Evolutionary conservation across 2,888 invertebrate species (phyloP), one percentile per base, ranked within the genome.

Genomic region (Drosophila mimica): DNA sequence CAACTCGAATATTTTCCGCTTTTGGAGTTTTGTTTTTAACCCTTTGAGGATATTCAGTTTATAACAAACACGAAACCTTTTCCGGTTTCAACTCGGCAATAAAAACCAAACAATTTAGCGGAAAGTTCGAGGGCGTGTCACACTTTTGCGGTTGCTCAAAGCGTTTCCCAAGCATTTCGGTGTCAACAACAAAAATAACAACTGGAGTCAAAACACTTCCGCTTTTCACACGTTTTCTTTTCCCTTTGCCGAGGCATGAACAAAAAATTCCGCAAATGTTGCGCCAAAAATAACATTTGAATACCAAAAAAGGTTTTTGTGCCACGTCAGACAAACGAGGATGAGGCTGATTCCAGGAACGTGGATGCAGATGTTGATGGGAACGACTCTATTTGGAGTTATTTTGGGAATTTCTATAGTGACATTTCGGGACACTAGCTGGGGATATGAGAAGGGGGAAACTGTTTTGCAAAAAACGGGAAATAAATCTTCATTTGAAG

Each of bases 281-380:
- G 78, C 81, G 72, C 88, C 81, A 84, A 80, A 84, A 84, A 84
- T 81, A 84, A 83, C 88, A 84, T 86, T 80, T 84, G 84, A 86
- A 88, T 84, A 70, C 84, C 86, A 78, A 83, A 88, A 88, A 77
- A 76, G 84, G 82, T 81, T 85, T 83, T 87, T 81, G 61, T 72
- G 83, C 68, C 68, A 46, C 67, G 70, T 68, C 81, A 78, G 70
- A 69, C 76, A 74, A 81, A 87, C 83, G 20, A 43, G 57, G 1
- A 57, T 13, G 57, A 74, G 70, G 57, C 63, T 20, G 38, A 67
- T 49, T 28, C 43, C 57, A 63, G 56, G 40, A 20, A 48, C 30
- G 20, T 25, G 28, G 46, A 58, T 71, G 79, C 28, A 53, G 71
- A 40, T 60, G 61, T 58, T 43, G 62, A 66, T 68, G 75, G 70